These are phyloP conservation scores for Eumaeus atala DNA, from an alignment of 1,140 invertebrate species.

Conservation along the genomic window DNA sequence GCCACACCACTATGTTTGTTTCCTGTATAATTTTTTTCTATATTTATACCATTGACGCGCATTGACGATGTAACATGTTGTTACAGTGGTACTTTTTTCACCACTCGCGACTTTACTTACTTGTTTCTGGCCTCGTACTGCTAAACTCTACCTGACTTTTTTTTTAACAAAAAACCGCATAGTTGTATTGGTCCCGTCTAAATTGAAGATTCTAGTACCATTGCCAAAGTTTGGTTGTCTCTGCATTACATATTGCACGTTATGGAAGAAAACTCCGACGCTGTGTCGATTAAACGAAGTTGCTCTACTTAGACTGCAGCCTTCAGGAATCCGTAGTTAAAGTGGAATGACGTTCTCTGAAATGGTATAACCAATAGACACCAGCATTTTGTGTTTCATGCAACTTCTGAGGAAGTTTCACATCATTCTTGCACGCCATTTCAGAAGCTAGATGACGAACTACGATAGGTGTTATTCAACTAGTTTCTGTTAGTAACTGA, in stretches of 20 bases:
- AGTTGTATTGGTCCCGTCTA: conserved; percentile 61
- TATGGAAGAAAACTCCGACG: conserved; percentile 39
- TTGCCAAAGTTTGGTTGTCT: conserved; percentile 17
- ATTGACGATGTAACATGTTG: conserved; percentile 12
- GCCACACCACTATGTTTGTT: no score
- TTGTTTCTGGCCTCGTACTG: conserved; percentile 29
- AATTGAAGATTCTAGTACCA: conserved; percentile 44
- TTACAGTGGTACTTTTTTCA: conserved; percentile 40
- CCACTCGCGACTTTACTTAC: conserved; percentile 38
- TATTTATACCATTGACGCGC: no score
- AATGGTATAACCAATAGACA: conserved; percentile 50
- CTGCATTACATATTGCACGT: conserved; percentile 33
- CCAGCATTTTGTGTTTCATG: conserved; percentile 28
- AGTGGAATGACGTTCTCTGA: conserved; percentile 45
- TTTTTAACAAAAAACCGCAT: no score
- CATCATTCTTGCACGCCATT: no score
- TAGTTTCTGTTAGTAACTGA: conserved; percentile 4
- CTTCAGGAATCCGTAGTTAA: conserved; percentile 52
- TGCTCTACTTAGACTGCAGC: conserved; percentile 37
- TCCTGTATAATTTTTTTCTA: no score
- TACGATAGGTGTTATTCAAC: not conserved
- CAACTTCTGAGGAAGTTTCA: no score
- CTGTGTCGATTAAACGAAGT: conserved; percentile 55
- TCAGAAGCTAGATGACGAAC: conserved; percentile 4
- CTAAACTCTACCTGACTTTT: conserved; percentile 13